Base-by-base conservation (phyloP, 2,113 vertebrate genomes). In the Lutjanus erythropterus region DNA sequence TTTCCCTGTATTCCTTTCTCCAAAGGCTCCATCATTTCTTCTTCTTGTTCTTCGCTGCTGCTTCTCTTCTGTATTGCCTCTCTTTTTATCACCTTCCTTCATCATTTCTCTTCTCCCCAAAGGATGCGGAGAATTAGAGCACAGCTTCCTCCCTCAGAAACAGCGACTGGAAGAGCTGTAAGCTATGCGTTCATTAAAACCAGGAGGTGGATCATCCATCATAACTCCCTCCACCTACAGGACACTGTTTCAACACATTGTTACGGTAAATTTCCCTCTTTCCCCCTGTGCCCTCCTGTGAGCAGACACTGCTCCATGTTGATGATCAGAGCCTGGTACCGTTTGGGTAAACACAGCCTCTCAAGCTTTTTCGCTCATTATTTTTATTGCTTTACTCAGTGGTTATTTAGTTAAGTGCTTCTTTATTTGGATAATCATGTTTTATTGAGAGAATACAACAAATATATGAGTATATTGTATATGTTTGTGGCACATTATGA, bases 121-220 rank as follows among this genome's bases (percentile, higher is more conserved):
- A 75, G 84, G 58, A 84, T 72, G 64, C 47, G 55, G 56, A 66
- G 71, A 86, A 81, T 73, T 14, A 65, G 80, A 78, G 61, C 58
- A 42, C 9, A 8, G 29, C 65, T 70, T 71, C 73, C 86, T 77
- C 42, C 65, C 59, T 42, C 12, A 29, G 58, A 68, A 68, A 25
- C 64, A 33, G 1, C 1, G 18, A 16, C 11, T 39, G 50, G 69
- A 59, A 6, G 31, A 60, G 58, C 72, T 60, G 56, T 11, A 39
- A 33, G 35, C 42, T 72, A 6, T 3, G 21, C 16, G 18, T 68
- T 84, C 71, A 76, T 86, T 86, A 81, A 79, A 84, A 75, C 55
- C 16, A 50, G 58, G 42, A 53, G 71, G 16, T 14, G 61, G 66
- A 27, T 68, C 77, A 69, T 89, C 80, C 70, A 75, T 89, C 87